These are phyloP conservation scores for Apodemia duryi DNA, from an alignment of 2,888 invertebrate genomes.

Conservation along the genomic window DNA sequence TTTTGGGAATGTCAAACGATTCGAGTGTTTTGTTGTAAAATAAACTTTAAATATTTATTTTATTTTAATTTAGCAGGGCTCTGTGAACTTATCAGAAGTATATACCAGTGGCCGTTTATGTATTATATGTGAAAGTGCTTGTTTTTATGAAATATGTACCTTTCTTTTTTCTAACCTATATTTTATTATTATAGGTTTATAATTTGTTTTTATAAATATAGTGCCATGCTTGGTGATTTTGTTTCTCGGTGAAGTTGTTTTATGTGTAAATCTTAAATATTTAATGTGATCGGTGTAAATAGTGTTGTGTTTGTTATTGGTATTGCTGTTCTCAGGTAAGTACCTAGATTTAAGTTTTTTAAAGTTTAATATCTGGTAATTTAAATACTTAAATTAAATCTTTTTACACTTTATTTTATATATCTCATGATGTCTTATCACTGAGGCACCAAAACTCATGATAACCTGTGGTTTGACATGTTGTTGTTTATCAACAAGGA, in stretches of 20 bases:
- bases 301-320: background rate
- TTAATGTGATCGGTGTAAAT: background rate
- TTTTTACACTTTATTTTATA: background rate
- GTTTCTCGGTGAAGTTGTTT: conserved; percentile 5
- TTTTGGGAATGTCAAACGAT: conserved; percentile 36
- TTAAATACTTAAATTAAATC: background rate
- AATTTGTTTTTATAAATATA: background rate
- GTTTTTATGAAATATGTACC: background rate
- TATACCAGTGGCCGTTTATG: background rate
- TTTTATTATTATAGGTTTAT: conserved; percentile 5
- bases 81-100: background rate
- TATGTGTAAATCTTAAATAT: background rate
- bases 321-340: conserved; percentile 13
- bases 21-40: conserved; percentile 24
- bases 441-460: background rate
- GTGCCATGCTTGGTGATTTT: background rate
- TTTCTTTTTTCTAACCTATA: conserved; percentile 16
- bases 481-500: conserved; percentile 5
- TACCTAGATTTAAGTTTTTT: conserved; percentile 16
- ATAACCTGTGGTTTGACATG: background rate
- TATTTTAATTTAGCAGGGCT: background rate
- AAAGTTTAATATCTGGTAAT: conserved; percentile 7
- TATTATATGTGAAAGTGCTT: background rate
- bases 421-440: background rate
- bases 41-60: background rate